A percentile compares a stretch with the other conserved stretches of the same genome.
Conservation (phyloP, 2,888 invertebrate genomes). For the Drosophila mayaguana region DNA sequence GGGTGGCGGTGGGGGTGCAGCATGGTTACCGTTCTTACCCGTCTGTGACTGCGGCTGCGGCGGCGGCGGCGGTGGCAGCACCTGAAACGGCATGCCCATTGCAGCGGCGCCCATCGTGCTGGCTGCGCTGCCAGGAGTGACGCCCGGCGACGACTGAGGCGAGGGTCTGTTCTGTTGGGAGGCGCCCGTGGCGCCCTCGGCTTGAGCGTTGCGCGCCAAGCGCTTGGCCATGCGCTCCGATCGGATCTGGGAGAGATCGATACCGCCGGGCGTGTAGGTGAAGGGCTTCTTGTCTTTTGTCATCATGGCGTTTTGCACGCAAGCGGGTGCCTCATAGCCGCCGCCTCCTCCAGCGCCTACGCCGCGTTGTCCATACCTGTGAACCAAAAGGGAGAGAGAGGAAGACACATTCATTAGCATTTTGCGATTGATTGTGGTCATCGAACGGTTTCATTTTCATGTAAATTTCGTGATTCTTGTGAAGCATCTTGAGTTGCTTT, state of each 20-base stretch:
- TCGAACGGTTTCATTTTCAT: conserved; percentile 50
- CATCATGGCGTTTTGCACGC: conserved; percentile 97
- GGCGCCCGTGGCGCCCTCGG: conserved; percentile 88
- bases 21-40: conserved; percentile 84
- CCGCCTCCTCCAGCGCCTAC: conserved; percentile 72
- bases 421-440: conserved; percentile 16
- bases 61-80: conserved; percentile 86
- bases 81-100: conserved; percentile 77
- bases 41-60: conserved; percentile 65
- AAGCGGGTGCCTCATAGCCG: conserved; percentile 91
- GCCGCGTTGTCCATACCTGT: conserved; percentile 84
- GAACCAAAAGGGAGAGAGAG: not conserved
- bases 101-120: conserved; percentile 79
- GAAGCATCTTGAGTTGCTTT: conserved; percentile 13
- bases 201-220: conserved; percentile 89
- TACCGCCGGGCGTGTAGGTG: conserved; percentile 97
- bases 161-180: conserved; percentile 86
- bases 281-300: conserved; percentile 98
- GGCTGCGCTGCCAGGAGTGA: conserved; percentile 84
- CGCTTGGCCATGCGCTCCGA: conserved; percentile 95
- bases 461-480: conserved; percentile 46
- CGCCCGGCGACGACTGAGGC: conserved; percentile 75
- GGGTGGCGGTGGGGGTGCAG: conserved; percentile 84
- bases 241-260: conserved; percentile 95
- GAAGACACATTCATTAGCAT: conserved; percentile 38